Base-by-base conservation (phyloP, 92 coral and sea anemone species). In the Siderastrea siderea region DNA sequence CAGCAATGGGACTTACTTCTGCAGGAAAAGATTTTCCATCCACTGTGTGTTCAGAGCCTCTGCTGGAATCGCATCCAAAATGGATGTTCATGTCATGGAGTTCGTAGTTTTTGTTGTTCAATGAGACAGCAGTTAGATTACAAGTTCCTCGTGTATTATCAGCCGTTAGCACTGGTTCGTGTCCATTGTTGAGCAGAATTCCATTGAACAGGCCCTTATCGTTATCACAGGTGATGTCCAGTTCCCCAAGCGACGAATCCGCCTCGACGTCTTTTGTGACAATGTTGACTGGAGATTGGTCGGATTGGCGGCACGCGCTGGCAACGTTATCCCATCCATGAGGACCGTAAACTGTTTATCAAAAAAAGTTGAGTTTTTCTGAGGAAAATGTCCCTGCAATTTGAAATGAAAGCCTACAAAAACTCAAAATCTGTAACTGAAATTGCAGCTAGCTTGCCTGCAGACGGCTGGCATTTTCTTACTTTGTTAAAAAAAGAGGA, bases 31-130 rank as follows among this genome's bases (percentile, higher is more conserved):
- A 71, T 55, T 85, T 87, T 48, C 96, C 96, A 51, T 95, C 93
- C 26, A 95, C 73, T 10, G 85, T 87, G 63, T 95, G 98, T 46
- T 95, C 98, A 7, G 98, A 95, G 13, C 98, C 98, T 63, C 84
- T 60, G 45, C 66, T 79, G n/a, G 87, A 54, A 1, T 86, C 92
- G 47, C 93, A 80, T 65, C 98, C 98, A 77, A 91, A 91, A 53
- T 85, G 90, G 80, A 91, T 73, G 78, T 75, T 86, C 10, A 91
- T 63, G 54, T 91, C 85, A 50, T 84, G 87, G 2, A 84, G 87
- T 15, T 84, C 43, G 12, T 61, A 84, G 16, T 59, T 50, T 65
- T 77, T 91, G 49, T 89, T 68, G 17, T 86, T 77, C 77, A 81
- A 47, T 6, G 91, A 82, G 46, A 87, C 83, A 26, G 82, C 89